These are phyloP conservation scores for Monomorium pharaonis DNA, from an alignment of 1,140 invertebrate genomes.

Conservation along the genomic window DNA sequence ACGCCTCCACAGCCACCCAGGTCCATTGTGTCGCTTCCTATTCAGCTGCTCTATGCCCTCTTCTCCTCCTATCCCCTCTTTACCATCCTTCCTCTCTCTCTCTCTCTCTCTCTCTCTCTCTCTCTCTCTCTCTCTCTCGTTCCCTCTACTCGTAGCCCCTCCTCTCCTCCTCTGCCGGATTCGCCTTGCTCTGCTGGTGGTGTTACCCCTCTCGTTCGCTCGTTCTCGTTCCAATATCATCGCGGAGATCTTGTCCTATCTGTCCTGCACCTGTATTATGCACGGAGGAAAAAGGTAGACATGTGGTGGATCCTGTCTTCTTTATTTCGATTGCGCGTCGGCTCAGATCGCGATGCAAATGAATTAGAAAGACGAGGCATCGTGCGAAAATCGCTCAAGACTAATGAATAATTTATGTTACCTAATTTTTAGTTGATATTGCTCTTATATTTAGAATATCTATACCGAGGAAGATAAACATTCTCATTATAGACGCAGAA, in stretches of 20 bases:
- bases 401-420: constrained; percentile 4
- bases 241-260: constrained; percentile 78
- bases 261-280: constrained; percentile 65
- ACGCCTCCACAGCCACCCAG: constrained; percentile 84
- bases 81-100: constrained; percentile 61
- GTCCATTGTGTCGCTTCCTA: constrained; percentile 85
- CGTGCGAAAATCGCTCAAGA: not conserved
- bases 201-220: constrained; percentile 55
- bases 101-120: constrained; percentile 56
- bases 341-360: constrained; percentile 9
- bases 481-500: not conserved
- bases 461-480: too few relatives aligned
- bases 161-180: constrained; percentile 29
- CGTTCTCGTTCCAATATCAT: constrained; percentile 72
- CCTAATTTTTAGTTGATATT: not conserved
- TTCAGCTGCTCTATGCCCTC: constrained; percentile 84
- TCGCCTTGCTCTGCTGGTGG: constrained; percentile 36
- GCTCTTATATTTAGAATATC: too few relatives aligned
- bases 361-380: constrained; percentile 5
- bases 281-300: constrained; percentile 68
- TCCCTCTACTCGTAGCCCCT: constrained; percentile 18
- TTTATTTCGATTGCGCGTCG: constrained; percentile 21
- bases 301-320: constrained; percentile 15
- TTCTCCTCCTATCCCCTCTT: constrained; percentile 70
- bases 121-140: constrained; percentile 61